Base-by-base conservation (phyloP, 2,888 invertebrate species). In the Drosophila infuscata region DNA sequence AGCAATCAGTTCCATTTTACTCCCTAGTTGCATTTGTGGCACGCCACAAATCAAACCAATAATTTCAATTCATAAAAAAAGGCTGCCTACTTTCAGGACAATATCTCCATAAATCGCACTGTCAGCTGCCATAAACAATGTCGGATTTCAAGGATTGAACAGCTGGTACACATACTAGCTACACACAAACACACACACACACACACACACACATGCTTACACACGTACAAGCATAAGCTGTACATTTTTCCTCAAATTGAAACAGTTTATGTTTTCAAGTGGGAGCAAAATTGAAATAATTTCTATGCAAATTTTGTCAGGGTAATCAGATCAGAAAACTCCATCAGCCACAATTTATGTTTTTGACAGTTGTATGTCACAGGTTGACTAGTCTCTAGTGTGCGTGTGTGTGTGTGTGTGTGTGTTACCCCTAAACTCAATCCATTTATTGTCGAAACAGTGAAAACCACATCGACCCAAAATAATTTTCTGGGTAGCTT, bases 71-170 rank as follows among this genome's bases (percentile, higher is more conserved):
- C 67, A 65, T 63, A 41, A 53, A 15, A 25, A 30, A 30, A 30
- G 8, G 20, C 54, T 56, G 54, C 61, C 33, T 52, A 17, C 54
- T 70, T 75, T 68, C 51, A 64, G 72, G 57, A 53, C 53, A 48
- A 57, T 69, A 65, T 49, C 46, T 25, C 51, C 73, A 80, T 76
- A 74, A 80, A 76, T 73, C 70, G 62, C 58, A 57, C 54, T 82
- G 85, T 61, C 86, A 88, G 73, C 83, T 85, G 88, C 74, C 86
- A 88, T 69, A 88, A 88, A 75, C 83, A 88, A 80, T 80, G 46
- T 53, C 33, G 36, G 51, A 43, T 63, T 36, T 51, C 25, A 61
- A 41, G 54, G 54, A 67, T 61, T 57, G 66, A 56, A 49, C 49
- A 56, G 25, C 66, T 20, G 8, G n/a, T 30, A 17, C 63, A 29